A percentile compares a stretch with the other conserved stretches of the same genome.
phyloP scores from a whole-genome alignment of 2,113 vertebrate genomes.

The Petaurus breviceps region DNA sequence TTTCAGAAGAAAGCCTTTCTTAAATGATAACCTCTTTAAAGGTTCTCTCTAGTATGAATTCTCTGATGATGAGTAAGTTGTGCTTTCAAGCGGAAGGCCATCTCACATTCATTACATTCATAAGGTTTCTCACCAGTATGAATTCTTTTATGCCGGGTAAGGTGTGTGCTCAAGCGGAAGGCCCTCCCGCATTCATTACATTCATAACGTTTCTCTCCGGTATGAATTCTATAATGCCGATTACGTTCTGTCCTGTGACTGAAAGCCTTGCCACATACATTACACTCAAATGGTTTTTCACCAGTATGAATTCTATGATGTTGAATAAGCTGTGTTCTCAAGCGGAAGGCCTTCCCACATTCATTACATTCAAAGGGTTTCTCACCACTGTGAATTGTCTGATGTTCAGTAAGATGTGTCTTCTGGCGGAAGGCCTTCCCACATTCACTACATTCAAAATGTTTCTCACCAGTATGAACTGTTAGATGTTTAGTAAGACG shows the following conservation, averaged over 20 bases:
- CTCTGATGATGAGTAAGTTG: conserved; percentile 22
- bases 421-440: conserved; percentile 75
- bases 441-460: conserved; percentile 74
- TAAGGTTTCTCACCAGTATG: conserved; percentile 29
- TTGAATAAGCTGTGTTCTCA: conserved; percentile 69
- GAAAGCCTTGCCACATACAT: conserved; percentile 71
- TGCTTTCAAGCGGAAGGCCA: conserved; percentile 16
- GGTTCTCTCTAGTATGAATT: conserved; percentile 22
- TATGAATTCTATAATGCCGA: conserved; percentile 71
- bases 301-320: conserved; percentile 74
- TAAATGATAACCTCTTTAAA: neutral
- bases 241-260: conserved; percentile 71
- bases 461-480: conserved; percentile 85
- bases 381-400: conserved; percentile 75
- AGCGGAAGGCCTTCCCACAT: conserved; percentile 76
- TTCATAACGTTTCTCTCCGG: conserved; percentile 64
- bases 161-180: conserved; percentile 49
- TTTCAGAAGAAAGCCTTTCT: conserved; percentile 22
- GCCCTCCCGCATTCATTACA: conserved; percentile 69
- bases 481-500: conserved; percentile 85
- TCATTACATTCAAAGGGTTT: conserved; percentile 75
- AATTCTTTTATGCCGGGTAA: conserved; percentile 20
- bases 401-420: conserved; percentile 72
- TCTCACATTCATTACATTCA: conserved; percentile 27
- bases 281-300: conserved; percentile 74